Evolutionary conservation across 2,797 vertebrate species (phyloP), one percentile per base, ranked within the genome.

Genomic region (Scarus forsteni): DNA sequence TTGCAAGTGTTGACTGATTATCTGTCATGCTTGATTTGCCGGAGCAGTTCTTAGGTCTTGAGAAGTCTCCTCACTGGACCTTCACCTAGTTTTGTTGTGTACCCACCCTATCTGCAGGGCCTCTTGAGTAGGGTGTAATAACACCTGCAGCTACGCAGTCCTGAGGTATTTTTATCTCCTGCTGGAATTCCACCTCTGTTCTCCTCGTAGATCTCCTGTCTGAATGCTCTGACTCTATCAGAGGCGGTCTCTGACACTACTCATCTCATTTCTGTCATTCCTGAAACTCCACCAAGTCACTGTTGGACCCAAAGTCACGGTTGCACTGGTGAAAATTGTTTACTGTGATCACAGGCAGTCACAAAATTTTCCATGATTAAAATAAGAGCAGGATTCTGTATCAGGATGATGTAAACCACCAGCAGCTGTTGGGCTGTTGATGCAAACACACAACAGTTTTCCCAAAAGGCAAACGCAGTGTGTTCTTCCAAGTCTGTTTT

Each of bases 91-190:
- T 52, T 60, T 72, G 50, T 62, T 45, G 34, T 50, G 34, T 35
- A 43, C 73, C 63, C 44, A 11, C 70, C 61, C 70, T 50, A 69
- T 45, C 67, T 70, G 60, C 72, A 65, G 77, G 82, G 80, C 73
- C 87, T 78, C 86, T 75, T 59, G 11, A 60, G 70, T 64, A 59
- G 89, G 85, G 84, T 93, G 91, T 92, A 92, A 92, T 93, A 90
- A 91, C 87, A 92, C 90, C 93, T 92, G 88, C 85, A 89, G 89
- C 83, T 74, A 80, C 62, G 51, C 80, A 77, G 65, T 71, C 79
- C 65, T 69, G 81, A 80, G 80, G 84, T 93, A 94, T 94, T 93
- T 94, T 93, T 92, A 91, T 91, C 91, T 84, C 79, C 70, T 65
- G 42, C 58, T 69, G 84, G 91, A 91, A 92, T 92, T 86, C 83